A percentile compares a stretch with the other conserved stretches of the same genome.
Evolutionary conservation across 1,140 invertebrate species (phyloP).

Genomic region (Zaprionus ornatus): DNA sequence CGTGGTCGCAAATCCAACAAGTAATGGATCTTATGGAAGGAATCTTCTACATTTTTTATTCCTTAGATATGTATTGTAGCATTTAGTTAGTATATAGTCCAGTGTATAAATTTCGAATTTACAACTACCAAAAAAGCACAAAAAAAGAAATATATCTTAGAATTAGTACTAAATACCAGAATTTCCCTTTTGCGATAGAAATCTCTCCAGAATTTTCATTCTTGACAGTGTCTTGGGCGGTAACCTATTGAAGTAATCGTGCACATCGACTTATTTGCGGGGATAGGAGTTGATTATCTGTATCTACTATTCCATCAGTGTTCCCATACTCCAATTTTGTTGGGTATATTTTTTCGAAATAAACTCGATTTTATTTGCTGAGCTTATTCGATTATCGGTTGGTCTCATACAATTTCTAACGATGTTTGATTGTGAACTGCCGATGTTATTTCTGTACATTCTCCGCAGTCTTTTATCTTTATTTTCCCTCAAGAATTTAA

Average conservation of each 20-base stretch:
- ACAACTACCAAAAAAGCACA: not conserved
- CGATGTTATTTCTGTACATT: no score
- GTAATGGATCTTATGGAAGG: not conserved
- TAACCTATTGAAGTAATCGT: not conserved
- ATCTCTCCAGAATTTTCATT: not conserved
- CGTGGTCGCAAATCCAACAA: slow-evolving; percentile 28
- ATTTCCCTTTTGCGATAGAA: no score
- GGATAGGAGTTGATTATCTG: not conserved
- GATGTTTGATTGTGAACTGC: no score
- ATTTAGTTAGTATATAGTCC: not conserved
- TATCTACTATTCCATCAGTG: not conserved
- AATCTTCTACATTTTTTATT: not conserved
- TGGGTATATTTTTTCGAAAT: not conserved
- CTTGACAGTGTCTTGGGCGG: not conserved
- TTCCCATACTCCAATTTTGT: not conserved
- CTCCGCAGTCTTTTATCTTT: no score
- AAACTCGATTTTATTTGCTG: not conserved
- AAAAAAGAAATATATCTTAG: not conserved
- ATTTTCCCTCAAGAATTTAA: no score
- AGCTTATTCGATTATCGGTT: no score
- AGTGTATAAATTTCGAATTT: not conserved
- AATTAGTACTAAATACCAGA: no score
- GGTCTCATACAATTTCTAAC: no score
- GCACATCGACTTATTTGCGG: not conserved
- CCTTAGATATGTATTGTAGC: not conserved